phyloP scores from a whole-genome alignment of 2,113 vertebrate species.

The Nettapus auritus region DNA sequence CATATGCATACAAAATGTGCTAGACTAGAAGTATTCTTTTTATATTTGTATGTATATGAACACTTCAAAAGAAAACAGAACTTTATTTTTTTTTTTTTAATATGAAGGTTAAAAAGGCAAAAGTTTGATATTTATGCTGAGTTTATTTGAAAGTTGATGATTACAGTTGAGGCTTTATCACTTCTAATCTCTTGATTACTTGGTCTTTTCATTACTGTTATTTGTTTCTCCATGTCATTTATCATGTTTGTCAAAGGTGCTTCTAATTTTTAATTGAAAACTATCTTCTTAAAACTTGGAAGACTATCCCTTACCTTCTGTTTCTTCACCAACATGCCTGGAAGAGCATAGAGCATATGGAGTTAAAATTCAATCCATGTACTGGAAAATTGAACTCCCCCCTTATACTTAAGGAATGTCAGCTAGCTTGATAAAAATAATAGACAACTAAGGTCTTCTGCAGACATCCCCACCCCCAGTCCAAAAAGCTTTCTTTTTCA shows the following conservation, averaged over 20 bases:
- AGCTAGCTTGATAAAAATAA: not conserved
- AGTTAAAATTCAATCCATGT: not conserved
- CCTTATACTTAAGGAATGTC: not conserved
- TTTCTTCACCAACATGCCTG: not conserved
- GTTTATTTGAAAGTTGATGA: not conserved
- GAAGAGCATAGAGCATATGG: not conserved
- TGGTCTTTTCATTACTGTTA: not conserved
- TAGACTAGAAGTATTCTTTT: not conserved
- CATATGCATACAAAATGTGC: not conserved
- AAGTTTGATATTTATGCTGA: not conserved
- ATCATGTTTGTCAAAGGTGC: fast-evolving
- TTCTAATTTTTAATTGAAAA: not conserved
- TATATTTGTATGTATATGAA: not conserved
- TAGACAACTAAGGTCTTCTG: not conserved
- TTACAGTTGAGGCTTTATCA: not conserved
- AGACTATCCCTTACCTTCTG: not conserved
- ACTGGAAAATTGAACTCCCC: no score
- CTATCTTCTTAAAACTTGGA: not conserved
- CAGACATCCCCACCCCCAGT: not conserved
- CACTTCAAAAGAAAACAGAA: not conserved
- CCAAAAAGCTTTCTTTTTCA: not conserved
- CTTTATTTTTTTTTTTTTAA: not conserved
- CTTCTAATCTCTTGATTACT: not conserved
- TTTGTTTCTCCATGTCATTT: not conserved
- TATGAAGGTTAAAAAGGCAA: not conserved